These are phyloP conservation scores for Laupala kohalensis DNA, from an alignment of 1,140 invertebrate genomes.

Conservation along the genomic window DNA sequence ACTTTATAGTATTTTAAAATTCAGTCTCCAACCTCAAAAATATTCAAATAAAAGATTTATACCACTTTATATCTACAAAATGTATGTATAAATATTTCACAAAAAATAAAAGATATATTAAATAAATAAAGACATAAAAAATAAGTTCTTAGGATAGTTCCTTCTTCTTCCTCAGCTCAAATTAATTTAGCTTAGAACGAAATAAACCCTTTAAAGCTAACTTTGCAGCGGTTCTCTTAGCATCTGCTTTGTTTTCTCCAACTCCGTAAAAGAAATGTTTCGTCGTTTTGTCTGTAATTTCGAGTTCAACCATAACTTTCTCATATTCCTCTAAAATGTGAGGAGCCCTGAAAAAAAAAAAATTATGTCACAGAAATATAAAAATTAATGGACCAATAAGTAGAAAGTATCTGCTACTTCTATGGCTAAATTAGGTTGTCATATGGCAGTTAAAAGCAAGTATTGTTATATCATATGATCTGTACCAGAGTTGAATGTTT, in stretches of 20 bases:
- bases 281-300: slow-evolving; percentile 39
- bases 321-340: not conserved
- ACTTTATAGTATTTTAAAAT: too few species aligned
- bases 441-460: not conserved
- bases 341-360: not conserved
- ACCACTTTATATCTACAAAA: too few species aligned
- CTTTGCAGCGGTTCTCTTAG: slow-evolving; percentile 62
- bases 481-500: not conserved
- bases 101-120: too few species aligned
- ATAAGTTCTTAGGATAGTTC: too few species aligned
- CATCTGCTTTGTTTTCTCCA: slow-evolving; percentile 48
- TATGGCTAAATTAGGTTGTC: not conserved
- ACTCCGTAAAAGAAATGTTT: slow-evolving; percentile 47
- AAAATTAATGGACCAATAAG: not conserved
- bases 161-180: too few species aligned
- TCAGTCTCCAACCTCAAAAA: too few species aligned
- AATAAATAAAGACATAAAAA: too few species aligned
- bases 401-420: not conserved
- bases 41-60: too few species aligned
- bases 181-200: too few species aligned
- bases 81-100: too few species aligned
- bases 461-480: not conserved
- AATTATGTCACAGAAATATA: not conserved
- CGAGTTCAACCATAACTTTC: slow-evolving; percentile 44
- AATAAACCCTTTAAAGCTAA: slow-evolving; percentile 25